Evolutionary conservation across 2,797 vertebrate genomes (phyloP).

Genomic region (Aeoliscus strigatus): DNA sequence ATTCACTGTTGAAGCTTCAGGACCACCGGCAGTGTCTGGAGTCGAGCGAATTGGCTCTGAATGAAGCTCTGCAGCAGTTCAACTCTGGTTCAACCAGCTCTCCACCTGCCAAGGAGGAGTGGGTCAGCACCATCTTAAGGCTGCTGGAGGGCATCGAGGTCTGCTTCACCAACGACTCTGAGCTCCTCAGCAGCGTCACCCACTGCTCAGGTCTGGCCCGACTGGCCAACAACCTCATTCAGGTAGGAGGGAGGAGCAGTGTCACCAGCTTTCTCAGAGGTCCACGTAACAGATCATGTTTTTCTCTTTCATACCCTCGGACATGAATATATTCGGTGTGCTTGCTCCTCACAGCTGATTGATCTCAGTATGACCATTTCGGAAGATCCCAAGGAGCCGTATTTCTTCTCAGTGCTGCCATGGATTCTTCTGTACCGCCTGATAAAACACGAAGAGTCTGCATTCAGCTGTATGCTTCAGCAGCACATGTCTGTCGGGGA

Average conservation of each 20-base stretch:
- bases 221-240: constrained; percentile 90
- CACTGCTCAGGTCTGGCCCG: constrained; percentile 77
- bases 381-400: constrained; percentile 90
- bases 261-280: not conserved
- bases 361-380: constrained; percentile 91
- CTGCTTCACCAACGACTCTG: constrained; percentile 76
- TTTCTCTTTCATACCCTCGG: not conserved
- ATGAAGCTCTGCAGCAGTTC: constrained; percentile 93
- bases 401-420: constrained; percentile 90
- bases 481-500: constrained; percentile 79
- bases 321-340: not conserved
- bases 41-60: constrained; percentile 86
- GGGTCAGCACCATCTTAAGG: constrained; percentile 87
- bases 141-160: constrained; percentile 84
- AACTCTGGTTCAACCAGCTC: constrained; percentile 72
- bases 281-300: not conserved
- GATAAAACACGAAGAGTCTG: constrained; percentile 91
- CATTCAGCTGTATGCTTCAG: constrained; percentile 80
- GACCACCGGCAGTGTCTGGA: constrained; percentile 89
- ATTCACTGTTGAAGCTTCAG: constrained; percentile 84
- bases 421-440: constrained; percentile 92
- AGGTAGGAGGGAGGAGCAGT: constrained; percentile 71
- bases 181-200: constrained; percentile 74
- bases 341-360: constrained; percentile 78
- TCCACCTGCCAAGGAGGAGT: constrained; percentile 87